phyloP scores from a whole-genome alignment of 2,888 invertebrate species.

The Melieria crassipennis region DNA sequence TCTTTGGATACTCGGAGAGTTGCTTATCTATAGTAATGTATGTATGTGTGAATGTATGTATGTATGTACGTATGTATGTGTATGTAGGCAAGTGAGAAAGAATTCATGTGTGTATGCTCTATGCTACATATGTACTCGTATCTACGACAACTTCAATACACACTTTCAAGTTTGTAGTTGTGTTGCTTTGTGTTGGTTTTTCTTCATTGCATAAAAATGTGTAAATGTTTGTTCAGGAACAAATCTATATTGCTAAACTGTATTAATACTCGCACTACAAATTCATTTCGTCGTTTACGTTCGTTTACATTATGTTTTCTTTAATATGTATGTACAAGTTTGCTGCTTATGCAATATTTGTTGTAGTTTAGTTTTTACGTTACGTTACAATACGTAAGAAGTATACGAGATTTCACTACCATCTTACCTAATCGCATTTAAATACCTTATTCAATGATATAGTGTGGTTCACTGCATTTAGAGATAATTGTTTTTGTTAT shows the following conservation, averaged over 20 bases:
- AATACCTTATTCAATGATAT: slow-evolving; percentile 33
- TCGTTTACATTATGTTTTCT: slow-evolving; percentile 19
- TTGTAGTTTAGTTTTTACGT: slow-evolving; percentile 42
- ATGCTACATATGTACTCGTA: background rate
- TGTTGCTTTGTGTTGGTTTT: slow-evolving; percentile 12
- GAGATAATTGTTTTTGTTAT: slow-evolving; percentile 15
- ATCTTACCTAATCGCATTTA: background rate
- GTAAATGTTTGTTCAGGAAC: slow-evolving; percentile 38
- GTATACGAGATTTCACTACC: no score
- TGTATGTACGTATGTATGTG: slow-evolving; percentile 21
- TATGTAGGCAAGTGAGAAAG: background rate
- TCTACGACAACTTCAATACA: slow-evolving; percentile 7
- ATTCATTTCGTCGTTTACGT: slow-evolving; percentile 21
- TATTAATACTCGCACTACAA: slow-evolving; percentile 30
- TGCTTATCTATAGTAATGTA: background rate
- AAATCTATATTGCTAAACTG: slow-evolving; percentile 33
- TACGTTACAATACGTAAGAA: slow-evolving; percentile 25
- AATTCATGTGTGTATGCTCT: background rate
- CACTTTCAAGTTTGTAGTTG: slow-evolving; percentile 13
- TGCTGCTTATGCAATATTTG: slow-evolving; percentile 24
- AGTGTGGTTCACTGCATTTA: slow-evolving; percentile 25
- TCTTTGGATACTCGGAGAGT: no score
- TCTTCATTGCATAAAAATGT: slow-evolving; percentile 28
- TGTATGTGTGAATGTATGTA: slow-evolving; percentile 7
- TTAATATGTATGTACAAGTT: slow-evolving; percentile 20